Conservation (phyloP, 2,113 vertebrate species). For the Callaeas wilsoni region DNA sequence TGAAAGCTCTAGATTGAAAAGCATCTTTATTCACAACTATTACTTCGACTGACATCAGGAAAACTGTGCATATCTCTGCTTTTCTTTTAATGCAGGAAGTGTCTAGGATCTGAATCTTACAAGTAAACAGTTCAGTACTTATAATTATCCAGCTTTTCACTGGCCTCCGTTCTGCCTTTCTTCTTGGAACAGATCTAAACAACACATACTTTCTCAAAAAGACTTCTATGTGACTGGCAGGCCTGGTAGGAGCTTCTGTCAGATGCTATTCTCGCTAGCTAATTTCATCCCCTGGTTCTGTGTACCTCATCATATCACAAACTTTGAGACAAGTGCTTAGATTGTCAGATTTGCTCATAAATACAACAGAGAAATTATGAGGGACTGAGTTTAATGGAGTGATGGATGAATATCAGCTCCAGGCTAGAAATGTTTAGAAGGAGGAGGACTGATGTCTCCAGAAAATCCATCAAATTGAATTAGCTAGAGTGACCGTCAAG, state of each 20-base stretch:
- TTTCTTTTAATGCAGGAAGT: background rate
- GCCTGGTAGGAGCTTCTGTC: background rate
- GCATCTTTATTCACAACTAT: background rate
- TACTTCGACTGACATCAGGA: background rate
- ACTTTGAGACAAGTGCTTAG: background rate
- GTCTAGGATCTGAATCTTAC: background rate
- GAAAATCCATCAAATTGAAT: background rate
- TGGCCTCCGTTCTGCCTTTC: background rate
- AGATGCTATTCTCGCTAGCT: background rate
- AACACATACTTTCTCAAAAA: background rate
- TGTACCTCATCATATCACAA: background rate
- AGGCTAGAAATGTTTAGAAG: background rate
- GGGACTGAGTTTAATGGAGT: background rate
- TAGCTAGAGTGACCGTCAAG: background rate
- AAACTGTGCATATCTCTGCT: background rate
- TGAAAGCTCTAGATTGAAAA: background rate
- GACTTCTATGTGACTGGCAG: background rate
- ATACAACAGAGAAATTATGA: background rate
- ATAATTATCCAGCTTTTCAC: background rate
- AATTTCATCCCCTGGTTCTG: background rate
- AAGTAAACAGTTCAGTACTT: background rate
- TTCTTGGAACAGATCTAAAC: background rate
- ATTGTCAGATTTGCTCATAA: background rate
- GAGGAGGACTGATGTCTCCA: background rate
- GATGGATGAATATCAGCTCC: background rate